A percentile compares a stretch with the other conserved stretches of the same genome.
These are phyloP conservation scores for Ophonus ardosiacus DNA, from an alignment of 2,888 invertebrate species.

Conservation along the genomic window DNA sequence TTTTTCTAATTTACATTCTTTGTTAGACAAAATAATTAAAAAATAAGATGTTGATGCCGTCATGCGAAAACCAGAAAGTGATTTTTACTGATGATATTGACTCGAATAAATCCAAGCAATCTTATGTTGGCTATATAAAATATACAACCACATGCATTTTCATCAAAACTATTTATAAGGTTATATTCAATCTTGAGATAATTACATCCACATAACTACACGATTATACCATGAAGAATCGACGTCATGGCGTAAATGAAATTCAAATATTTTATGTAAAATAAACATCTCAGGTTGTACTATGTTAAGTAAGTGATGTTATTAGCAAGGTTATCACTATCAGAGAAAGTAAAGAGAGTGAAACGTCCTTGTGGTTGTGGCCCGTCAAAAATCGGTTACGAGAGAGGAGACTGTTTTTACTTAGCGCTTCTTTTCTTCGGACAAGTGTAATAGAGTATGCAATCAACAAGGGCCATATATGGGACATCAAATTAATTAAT, in stretches of 20 bases:
- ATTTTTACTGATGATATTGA: no score
- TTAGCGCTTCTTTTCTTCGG: neutral
- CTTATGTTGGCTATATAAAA: neutral
- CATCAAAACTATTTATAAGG: neutral
- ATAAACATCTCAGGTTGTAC: neutral
- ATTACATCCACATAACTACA: neutral
- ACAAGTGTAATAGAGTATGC: neutral
- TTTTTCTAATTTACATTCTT: no score
- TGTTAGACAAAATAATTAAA: no score
- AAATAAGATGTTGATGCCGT: no score
- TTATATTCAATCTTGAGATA: neutral
- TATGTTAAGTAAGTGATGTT: slow-evolving; percentile 24
- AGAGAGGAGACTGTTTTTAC: neutral
- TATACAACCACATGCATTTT: neutral
- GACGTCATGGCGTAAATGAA: neutral
- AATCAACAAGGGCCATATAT: neutral
- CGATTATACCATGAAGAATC: neutral
- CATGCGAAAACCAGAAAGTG: no score
- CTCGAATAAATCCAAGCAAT: no score
- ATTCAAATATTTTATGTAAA: neutral
- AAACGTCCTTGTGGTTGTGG: neutral
- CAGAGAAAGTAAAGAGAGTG: slow-evolving; percentile 30
- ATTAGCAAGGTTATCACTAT: slow-evolving; percentile 30
- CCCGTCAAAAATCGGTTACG: neutral
- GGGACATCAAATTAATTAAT: neutral